These are phyloP conservation scores for Zoanthus sociatus DNA, from an alignment of 92 coral and sea anemone genomes.

Conservation along the genomic window DNA sequence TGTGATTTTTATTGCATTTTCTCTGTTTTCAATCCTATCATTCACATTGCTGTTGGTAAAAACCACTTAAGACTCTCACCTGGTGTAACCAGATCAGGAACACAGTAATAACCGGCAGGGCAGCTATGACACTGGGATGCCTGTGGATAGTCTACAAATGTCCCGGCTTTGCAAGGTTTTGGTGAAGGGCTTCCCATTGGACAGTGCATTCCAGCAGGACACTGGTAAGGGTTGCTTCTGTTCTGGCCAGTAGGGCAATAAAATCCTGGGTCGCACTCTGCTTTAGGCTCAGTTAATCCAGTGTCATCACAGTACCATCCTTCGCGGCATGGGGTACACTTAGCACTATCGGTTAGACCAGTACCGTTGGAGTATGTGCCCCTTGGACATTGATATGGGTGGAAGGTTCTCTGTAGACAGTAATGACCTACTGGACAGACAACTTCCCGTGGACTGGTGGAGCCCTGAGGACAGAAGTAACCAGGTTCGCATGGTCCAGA, in stretches of 20 bases:
- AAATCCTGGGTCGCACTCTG: conserved; percentile 78
- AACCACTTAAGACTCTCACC: conserved; percentile 44
- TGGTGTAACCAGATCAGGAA: conserved; percentile 62
- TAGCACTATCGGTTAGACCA: conserved; percentile 65
- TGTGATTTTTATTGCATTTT: too few species aligned
- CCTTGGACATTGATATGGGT: conserved; percentile 83
- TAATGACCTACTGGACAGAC: conserved; percentile 88
- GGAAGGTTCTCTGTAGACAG: conserved; percentile 78
- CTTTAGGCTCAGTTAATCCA: conserved; percentile 87
- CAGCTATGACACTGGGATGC: conserved; percentile 75
- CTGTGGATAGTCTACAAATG: conserved; percentile 69
- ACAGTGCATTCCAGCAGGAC: conserved; percentile 87
- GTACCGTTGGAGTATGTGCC: conserved; percentile 90
- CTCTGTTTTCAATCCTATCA: too few species aligned
- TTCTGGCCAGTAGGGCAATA: conserved; percentile 88
- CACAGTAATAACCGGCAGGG: conserved; percentile 84
- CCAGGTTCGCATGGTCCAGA: conserved; percentile 90
- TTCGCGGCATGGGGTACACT: conserved; percentile 78
- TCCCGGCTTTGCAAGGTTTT: conserved; percentile 75
- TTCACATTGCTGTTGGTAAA: too few species aligned
- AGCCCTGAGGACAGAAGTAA: conserved; percentile 84
- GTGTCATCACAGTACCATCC: conserved; percentile 91
- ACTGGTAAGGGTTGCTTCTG: conserved; percentile 73
- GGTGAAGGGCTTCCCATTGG: conserved; percentile 81
- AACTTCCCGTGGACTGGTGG: conserved; percentile 71